Conservation (phyloP, 1,140 invertebrate genomes). For the Tetranychus urticae region DNA sequence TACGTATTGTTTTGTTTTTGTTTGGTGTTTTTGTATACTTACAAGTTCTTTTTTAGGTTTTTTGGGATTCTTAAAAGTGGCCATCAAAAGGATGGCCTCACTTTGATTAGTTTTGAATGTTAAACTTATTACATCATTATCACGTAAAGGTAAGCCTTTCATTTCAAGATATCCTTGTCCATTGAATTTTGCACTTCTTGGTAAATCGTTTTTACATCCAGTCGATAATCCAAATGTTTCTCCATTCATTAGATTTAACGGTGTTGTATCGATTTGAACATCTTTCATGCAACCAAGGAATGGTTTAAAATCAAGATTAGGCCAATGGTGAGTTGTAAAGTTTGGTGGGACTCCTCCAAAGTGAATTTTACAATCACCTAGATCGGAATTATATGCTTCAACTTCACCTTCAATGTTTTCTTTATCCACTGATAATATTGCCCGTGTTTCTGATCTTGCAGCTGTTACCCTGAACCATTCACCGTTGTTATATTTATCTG, state of each 20-base stretch:
- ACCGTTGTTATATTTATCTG: slow-evolving; percentile 48
- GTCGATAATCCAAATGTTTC: slow-evolving; percentile 47
- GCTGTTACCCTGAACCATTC: slow-evolving; percentile 50
- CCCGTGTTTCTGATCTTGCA: slow-evolving; percentile 13
- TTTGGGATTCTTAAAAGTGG: slow-evolving; percentile 24
- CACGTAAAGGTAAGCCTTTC: slow-evolving; percentile 32
- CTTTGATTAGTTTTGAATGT: slow-evolving; percentile 46
- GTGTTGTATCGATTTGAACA: slow-evolving; percentile 42
- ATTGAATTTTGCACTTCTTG: slow-evolving; percentile 40
- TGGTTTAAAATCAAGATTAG: slow-evolving; percentile 23
- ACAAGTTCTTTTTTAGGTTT: too few relatives aligned
- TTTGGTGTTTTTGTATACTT: slow-evolving; percentile 9
- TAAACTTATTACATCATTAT: slow-evolving; percentile 39
- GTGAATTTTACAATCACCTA: slow-evolving; percentile 26
- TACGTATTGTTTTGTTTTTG: slow-evolving; percentile 6
- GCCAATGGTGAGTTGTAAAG: slow-evolving; percentile 18
- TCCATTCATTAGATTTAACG: slow-evolving; percentile 34
- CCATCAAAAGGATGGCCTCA: slow-evolving; percentile 43
- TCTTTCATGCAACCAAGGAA: slow-evolving; percentile 59
- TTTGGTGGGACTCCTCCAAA: slow-evolving; percentile 56
- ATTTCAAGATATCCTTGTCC: slow-evolving; percentile 55
- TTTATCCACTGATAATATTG: slow-evolving; percentile 36
- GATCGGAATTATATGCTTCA: slow-evolving; percentile 25
- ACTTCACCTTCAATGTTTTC: slow-evolving; percentile 33
- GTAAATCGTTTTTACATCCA: slow-evolving; percentile 37